phyloP scores from a whole-genome alignment of 2,113 vertebrate species.

The Odobenus rosmarus region DNA sequence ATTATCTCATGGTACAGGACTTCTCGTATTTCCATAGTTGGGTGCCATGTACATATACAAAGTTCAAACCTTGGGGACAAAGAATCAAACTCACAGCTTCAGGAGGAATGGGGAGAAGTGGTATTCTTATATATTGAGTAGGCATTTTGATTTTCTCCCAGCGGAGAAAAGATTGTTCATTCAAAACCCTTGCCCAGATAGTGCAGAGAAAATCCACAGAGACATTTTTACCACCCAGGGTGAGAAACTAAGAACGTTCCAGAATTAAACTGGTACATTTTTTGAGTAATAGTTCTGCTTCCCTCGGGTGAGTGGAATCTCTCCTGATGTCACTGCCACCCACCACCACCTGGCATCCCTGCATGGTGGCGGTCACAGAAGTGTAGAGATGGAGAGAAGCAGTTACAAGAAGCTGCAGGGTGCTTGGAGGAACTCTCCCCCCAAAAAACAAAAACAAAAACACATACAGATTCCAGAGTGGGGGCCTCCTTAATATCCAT shows the following conservation, averaged over 20 bases:
- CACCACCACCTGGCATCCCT: conserved; percentile 70
- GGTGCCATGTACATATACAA: too few relatives aligned
- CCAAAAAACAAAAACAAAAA: not conserved
- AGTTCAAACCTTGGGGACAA: not conserved
- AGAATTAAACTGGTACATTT: conserved; percentile 72
- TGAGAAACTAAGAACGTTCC: conserved; percentile 64
- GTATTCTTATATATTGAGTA: not conserved
- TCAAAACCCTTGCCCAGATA: conserved; percentile 38
- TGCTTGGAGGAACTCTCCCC: not conserved
- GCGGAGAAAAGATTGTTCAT: conserved; percentile 41
- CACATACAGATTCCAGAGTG: not conserved
- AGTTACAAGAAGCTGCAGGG: not conserved
- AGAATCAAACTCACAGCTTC: not conserved
- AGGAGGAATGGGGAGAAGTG: not conserved
- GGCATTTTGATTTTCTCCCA: conserved; percentile 35
- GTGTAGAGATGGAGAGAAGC: not conserved
- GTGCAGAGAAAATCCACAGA: conserved; percentile 50
- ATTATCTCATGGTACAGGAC: not conserved
- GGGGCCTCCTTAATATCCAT: not conserved
- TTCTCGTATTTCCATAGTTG: not conserved
- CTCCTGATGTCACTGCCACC: conserved; percentile 70
- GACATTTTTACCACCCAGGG: conserved; percentile 66
- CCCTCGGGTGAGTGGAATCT: not conserved
- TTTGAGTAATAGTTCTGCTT: conserved; percentile 68
- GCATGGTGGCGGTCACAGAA: not conserved